Base-by-base conservation (phyloP, 1,140 invertebrate genomes). In the Microplitis demolitor region DNA sequence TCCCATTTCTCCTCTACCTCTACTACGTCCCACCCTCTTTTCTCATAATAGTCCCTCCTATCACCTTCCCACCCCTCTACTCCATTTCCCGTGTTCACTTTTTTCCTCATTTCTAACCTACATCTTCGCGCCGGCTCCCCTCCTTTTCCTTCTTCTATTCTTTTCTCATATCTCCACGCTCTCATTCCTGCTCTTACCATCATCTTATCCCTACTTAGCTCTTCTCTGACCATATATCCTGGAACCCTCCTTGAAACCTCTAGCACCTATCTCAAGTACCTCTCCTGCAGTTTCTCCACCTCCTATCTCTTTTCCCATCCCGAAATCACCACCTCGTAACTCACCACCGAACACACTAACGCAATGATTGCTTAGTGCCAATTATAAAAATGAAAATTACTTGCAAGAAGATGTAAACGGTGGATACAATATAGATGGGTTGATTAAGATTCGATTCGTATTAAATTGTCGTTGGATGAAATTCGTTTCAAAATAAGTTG, bases 161-260 rank as follows among this genome's bases (percentile, higher is more conserved):
- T 72, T 24, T 54, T 50, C 51, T 69, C 64, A 69, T 60, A 73
- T 2, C 64, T 35, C 71, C 54, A 73, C 6, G 64, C 71, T 63
- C 66, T 69, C 37, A 34, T 45, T 31, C 64, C 56, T 37, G 66
- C 56, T 4, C 53, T 69, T 3, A 51, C 39, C 9, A 34, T 16
- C 39, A 60, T 3, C 35, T 4, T 2, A 35, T 64, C 60, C 61
- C 71, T 66, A 16, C 24, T 8, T 33, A 66, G n/a, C 34, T 72
- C 71, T 37, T 72, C 63, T 45, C 71, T 72, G n/a, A 72, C 62
- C 71, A 37, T 50, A 16, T 72, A 72, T 34, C 71, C 71, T 24
- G 71, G 16, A 35, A 60, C 62, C 8, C 50, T 54, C 31, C 54
- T 53, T 33, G 13, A 45, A 8, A 63, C 50, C 11, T 45, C 58